Conservation (phyloP, 2,113 vertebrate genomes). For the Silurus meridionalis region DNA sequence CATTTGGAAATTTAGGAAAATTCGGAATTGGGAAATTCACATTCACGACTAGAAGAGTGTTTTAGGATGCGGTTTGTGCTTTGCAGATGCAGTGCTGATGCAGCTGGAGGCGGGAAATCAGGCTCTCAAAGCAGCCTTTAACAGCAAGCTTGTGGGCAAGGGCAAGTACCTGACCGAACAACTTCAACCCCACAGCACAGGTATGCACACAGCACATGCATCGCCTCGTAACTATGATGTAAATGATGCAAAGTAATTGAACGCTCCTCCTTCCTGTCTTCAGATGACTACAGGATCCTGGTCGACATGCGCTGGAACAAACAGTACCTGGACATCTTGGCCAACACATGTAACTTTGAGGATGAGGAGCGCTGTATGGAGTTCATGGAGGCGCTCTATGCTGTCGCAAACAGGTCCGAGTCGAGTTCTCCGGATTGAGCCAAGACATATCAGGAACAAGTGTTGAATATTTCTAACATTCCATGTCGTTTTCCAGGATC, state of each 20-base stretch:
- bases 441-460: background rate
- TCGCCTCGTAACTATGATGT: too few relatives aligned
- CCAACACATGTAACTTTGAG: constrained; percentile 86
- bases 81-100: constrained; percentile 74
- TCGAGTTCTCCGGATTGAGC: background rate
- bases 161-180: constrained; percentile 83
- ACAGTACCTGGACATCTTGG: constrained; percentile 88
- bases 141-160: constrained; percentile 80
- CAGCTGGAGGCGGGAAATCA: constrained; percentile 84
- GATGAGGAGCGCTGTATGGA: constrained; percentile 81
- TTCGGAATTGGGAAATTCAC: too few relatives aligned
- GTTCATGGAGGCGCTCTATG: constrained; percentile 83
- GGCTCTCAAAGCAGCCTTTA: constrained; percentile 84
- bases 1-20: too few relatives aligned
- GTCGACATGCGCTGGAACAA: constrained; percentile 96
- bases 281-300: constrained; percentile 88
- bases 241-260: too few relatives aligned
- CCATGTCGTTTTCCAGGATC: constrained; percentile 69
- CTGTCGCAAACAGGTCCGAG: constrained; percentile 85
- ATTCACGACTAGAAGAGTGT: too few relatives aligned
- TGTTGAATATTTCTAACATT: background rate
- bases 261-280: background rate
- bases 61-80: background rate
- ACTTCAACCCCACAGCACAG: constrained; percentile 84
- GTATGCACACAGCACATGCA: constrained; percentile 57